Evolutionary conservation across 2,888 invertebrate species (phyloP), one percentile per base, ranked within the genome.

Genomic region (Limulus polyphemus): DNA sequence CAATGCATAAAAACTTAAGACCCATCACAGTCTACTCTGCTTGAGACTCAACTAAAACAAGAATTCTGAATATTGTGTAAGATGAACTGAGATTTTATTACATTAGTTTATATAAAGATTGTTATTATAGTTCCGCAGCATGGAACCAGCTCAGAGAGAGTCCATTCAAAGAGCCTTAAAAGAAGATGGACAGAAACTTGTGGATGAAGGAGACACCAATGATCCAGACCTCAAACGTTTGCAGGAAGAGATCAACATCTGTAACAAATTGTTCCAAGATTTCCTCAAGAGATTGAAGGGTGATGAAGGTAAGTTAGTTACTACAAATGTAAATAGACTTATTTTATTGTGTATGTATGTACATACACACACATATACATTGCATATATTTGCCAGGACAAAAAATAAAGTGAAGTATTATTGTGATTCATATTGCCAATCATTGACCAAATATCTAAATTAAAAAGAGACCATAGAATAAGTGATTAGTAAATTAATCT

Each of bases 61-160:
- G 32, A 32, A 32, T 5, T 32, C 32, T 32, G 32, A 32, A 32
- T 32, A 32, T 7, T 32, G 32, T 32, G 32, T 2, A 32, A 32
- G 32, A 32, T 32, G 32, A 32, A 32, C 3, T 0, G 32, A 32
- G 32, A 32, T 32, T 32, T 32, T 32, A 7, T 32, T 32, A 2
- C 3, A 7, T 32, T 32, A 7, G 3, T 32, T 32, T 2, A 32
- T 2, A 3, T 32, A 2, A 32, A 32, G 32, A 0, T 32, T 32
- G 32, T 14, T 32, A 14, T 14, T 2, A 54, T 12, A 66, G 67
- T 67, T 67, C 57, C 64, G 67, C 47, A 65, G 64, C 56, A 93
- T 98, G 86, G 97, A 95, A 63, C 88, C 93, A 12, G 90, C 93
- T 71, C 94, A 97, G 77, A 83, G 98, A 17, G 93, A 93, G 64